These are phyloP conservation scores for Halcyon malimbica DNA, from an alignment of 2,113 vertebrate species.

Conservation along the genomic window DNA sequence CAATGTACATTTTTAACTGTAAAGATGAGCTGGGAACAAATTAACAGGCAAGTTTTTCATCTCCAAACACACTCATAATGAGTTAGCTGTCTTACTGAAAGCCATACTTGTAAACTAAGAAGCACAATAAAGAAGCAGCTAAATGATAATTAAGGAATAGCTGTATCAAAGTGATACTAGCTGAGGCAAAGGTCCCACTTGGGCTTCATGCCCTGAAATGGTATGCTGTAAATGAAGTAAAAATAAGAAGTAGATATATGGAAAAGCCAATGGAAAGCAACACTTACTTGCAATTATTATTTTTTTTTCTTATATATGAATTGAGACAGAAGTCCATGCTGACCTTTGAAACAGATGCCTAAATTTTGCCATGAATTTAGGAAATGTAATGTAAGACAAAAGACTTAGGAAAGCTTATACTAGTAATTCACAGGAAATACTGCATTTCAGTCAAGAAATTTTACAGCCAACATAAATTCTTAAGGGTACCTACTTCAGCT, in stretches of 20 bases:
- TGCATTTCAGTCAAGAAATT: not conserved
- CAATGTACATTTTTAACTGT: not conserved
- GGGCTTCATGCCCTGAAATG: not conserved
- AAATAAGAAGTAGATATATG: not conserved
- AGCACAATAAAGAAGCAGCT: not conserved
- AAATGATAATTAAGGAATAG: not conserved
- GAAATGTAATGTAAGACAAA: not conserved
- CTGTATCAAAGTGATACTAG: not conserved
- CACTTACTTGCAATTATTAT: not conserved
- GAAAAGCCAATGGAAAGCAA: not conserved
- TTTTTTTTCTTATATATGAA: not conserved
- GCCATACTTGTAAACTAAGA: not conserved
- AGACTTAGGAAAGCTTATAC: not conserved
- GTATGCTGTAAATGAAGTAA: not conserved
- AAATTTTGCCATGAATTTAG: conserved; percentile 1
- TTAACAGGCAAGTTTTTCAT: not conserved
- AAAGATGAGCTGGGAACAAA: not conserved
- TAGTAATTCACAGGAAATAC: conserved; percentile 26
- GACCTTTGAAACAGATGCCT: conserved; percentile 3
- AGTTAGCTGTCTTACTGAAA: not conserved
- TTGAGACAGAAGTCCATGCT: not conserved
- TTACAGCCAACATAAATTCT: conserved; percentile 15
- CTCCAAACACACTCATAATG: not conserved
- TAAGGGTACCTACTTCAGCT: not conserved
- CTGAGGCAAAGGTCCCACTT: not conserved